A percentile compares a stretch with the other conserved stretches of the same genome.
These are phyloP conservation scores for Ptilonorhynchus violaceus DNA, from an alignment of 2,113 vertebrate genomes.

Conservation along the genomic window DNA sequence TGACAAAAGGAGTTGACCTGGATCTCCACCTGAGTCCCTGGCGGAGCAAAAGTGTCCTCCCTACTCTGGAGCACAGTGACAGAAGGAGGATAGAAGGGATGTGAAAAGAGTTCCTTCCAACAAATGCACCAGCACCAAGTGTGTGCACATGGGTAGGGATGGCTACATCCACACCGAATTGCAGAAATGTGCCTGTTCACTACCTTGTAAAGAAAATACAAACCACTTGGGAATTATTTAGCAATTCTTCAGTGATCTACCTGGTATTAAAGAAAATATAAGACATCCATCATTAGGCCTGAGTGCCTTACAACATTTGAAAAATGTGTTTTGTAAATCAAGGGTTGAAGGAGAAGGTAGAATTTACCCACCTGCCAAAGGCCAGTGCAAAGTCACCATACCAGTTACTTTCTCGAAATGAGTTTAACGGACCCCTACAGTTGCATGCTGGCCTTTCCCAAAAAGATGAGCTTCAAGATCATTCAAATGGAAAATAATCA, in stretches of 20 bases:
- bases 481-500: conserved; percentile 5
- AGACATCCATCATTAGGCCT: neutral
- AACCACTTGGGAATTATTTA: neutral
- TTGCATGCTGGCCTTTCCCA: neutral
- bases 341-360: neutral
- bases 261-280: neutral
- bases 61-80: neutral
- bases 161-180: neutral
- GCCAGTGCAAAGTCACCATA: neutral
- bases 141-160: accelerated
- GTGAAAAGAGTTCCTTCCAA: neutral
- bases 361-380: neutral
- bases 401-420: neutral
- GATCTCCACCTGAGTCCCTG: neutral
- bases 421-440: neutral
- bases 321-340: neutral
- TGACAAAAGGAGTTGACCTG: neutral
- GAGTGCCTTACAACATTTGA: neutral
- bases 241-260: neutral
- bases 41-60: neutral
- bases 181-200: neutral
- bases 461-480: neutral
- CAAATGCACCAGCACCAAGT: accelerated
- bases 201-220: neutral
- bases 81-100: neutral